Base-by-base conservation (phyloP, 2,113 vertebrate genomes). In the human (Homo sapiens) region DNA sequence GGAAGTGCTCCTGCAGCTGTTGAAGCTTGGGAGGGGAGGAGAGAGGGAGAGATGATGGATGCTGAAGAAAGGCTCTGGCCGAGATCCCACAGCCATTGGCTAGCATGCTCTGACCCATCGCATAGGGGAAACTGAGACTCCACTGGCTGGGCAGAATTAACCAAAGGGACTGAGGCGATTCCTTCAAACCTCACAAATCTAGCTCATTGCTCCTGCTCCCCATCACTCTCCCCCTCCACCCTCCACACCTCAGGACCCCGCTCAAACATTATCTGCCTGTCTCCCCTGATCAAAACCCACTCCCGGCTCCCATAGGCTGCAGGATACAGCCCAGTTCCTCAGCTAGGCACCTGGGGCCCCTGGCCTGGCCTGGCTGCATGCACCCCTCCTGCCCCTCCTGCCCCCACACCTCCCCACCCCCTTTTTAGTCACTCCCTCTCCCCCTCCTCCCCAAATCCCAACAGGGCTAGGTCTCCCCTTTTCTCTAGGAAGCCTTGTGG, bases 11-110 rank as follows among this genome's bases (percentile, higher is more conserved):
- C 97, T 22, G 3, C 84, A 96, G 23, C 88, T 40, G 0, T 96
- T 50, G 0, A 97, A 97, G 90, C 98, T 99, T 17, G 22, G 6
- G 27, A 27, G 45, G 22, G 32, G 22, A 57, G n/a, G 16, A 52
- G 57, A 70, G 13, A 9, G 1, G 38, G 35, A 79, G 40, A 40
- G 35, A 32, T 8, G 27, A 76, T 30, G 70, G 5, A 43, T 0
- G 17, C 40, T 48, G 43, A 68, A 27, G 1, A 1, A 0, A 40
- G 45, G 48, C 12, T 32, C 38, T 23, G 17, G 10, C 0, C 0
- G 6, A 18, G 10, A 18, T 11, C 45, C 9, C 14, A 13, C 16
- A 27, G 16, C 72, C 17, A 1, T 0, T 43, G 38, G 68, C 45
- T 13, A 38, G 11, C 61, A 14, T 7, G 84, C 32, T 22, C 64